Evolutionary conservation across 92 coral and sea anemone species (phyloP), one percentile per base, ranked within the genome.

Genomic region (Parazoanthus darwini): DNA sequence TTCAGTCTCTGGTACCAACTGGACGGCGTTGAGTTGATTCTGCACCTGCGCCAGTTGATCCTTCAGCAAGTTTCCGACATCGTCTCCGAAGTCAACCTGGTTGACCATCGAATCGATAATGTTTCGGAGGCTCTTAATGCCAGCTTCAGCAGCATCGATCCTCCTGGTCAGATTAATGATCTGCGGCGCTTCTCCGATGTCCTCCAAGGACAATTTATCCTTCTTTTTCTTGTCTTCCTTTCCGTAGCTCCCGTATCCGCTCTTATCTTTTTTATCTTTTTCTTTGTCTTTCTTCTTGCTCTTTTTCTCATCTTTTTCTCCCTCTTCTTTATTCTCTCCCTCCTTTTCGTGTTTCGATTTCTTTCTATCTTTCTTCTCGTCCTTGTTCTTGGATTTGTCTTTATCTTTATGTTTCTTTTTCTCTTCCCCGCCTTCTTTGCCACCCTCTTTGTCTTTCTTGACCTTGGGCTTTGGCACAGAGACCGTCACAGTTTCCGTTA

Each of bases 41-140:
- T 95, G 96, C 16, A 92, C 94, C 85, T 93, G 96, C 35, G 89
- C 93, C 18, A 94, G 91, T 81, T 95, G 98, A 8, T 94, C 96
- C 89, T 93, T 93, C 9, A 94, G 83, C 81, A 91, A 85, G 35
- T 94, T 93, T 16, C 95, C 96, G 39, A 94, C 95, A 15, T 93
- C 96, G 77, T 92, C 98, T 39, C 98, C 96, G 78, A 93, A 93
- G 88, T 95, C 98, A 9, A 94, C 98, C 81, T 94, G 98, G 77
- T 95, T 95, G 16, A 96, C 96, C 94, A 96, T 91, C 72, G 96
- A 92, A 87, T 94, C 98, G 50, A 96, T 90, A 79, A 96, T 95
- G 87, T 94, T 95, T 43, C 98, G 96, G 59, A 96, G 90, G 48
- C 98, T 89, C 82, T 95, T 93, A 78, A 96, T 86, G 22, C 96